Evolutionary conservation across 2,888 invertebrate genomes (phyloP).

Genomic region (Drosophila kuntzei): DNA sequence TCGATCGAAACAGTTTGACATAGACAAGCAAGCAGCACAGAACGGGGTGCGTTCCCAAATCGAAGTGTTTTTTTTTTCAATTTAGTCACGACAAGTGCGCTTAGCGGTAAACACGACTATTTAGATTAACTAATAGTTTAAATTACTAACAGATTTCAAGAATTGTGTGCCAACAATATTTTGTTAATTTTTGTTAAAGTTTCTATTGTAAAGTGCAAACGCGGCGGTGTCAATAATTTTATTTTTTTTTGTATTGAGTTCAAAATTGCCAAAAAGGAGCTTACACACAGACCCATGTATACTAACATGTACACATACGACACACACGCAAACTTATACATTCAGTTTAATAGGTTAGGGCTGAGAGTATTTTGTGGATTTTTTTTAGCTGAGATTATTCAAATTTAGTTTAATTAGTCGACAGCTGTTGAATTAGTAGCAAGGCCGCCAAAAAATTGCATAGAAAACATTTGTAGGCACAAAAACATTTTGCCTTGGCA

Average conservation of each 20-base stretch:
- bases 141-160: conserved; percentile 7
- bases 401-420: conserved; percentile 43
- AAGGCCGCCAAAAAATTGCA: conserved; percentile 48
- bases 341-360: conserved; percentile 39
- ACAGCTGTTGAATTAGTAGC: conserved; percentile 49
- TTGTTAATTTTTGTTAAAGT: conserved; percentile 51
- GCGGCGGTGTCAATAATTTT: conserved; percentile 49
- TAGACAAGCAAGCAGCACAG: conserved; percentile 50
- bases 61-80: conserved; percentile 40
- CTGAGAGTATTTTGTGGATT: conserved; percentile 23
- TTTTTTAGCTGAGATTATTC: conserved; percentile 30
- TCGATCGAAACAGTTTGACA: conserved; percentile 56
- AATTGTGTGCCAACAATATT: conserved; percentile 34
- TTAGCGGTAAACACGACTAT: conserved; percentile 71
- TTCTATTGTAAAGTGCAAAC: conserved; percentile 56
- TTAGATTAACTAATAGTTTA: conserved; percentile 29
- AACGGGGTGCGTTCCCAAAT: conserved; percentile 21
- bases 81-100: conserved; percentile 65
- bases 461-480: conserved; percentile 7
- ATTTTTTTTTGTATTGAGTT: conserved; percentile 46
- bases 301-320: conserved; percentile 13
- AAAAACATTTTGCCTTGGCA: conserved; percentile 27
- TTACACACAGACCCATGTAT: conserved; percentile 25
- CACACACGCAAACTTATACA: conserved; percentile 7
- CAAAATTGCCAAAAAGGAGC: conserved; percentile 61